Conservation (phyloP, 2,888 invertebrate genomes). For the Rotaria sp. region DNA sequence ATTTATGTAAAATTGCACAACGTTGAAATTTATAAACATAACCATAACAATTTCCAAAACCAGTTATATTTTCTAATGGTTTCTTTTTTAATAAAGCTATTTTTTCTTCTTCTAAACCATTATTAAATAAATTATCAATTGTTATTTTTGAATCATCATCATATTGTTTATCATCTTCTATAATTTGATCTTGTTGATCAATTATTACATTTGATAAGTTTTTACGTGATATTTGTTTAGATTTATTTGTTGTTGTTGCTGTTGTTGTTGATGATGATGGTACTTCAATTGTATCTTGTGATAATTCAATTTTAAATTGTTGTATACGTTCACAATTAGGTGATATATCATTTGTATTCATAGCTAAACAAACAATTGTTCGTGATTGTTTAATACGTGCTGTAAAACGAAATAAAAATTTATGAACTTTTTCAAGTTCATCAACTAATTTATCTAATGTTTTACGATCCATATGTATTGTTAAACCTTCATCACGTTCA, state of each 20-base stretch:
- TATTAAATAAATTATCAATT: not conserved
- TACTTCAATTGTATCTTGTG: slow-evolving; percentile 5
- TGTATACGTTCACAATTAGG: not conserved
- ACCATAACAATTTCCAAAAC: slow-evolving; percentile 33
- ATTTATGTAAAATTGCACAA: slow-evolving; percentile 38
- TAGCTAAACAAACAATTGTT: slow-evolving; percentile 18
- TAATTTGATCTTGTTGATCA: not conserved
- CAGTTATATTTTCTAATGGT: not conserved
- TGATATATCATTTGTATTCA: not conserved
- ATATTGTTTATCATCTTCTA: not conserved
- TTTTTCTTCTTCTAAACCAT: slow-evolving; percentile 17
- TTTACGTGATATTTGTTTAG: too few species aligned
- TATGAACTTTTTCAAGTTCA: not conserved
- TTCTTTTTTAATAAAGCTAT: not conserved
- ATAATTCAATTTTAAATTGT: slow-evolving; percentile 27
- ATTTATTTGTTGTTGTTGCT: not conserved
- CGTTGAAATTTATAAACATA: slow-evolving; percentile 40
- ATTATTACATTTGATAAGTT: not conserved
- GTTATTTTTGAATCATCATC: not conserved
- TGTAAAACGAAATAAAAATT: slow-evolving; percentile 16
- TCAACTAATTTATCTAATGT: slow-evolving; percentile 4
- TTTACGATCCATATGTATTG: slow-evolving; percentile 23
- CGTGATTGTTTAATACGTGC: slow-evolving; percentile 10
- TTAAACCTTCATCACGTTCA: slow-evolving; percentile 25
- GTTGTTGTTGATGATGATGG: not conserved